Evolutionary conservation across 1,140 invertebrate genomes (phyloP), one percentile per base, ranked within the genome.

Genomic region (Heliothis subflexa): DNA sequence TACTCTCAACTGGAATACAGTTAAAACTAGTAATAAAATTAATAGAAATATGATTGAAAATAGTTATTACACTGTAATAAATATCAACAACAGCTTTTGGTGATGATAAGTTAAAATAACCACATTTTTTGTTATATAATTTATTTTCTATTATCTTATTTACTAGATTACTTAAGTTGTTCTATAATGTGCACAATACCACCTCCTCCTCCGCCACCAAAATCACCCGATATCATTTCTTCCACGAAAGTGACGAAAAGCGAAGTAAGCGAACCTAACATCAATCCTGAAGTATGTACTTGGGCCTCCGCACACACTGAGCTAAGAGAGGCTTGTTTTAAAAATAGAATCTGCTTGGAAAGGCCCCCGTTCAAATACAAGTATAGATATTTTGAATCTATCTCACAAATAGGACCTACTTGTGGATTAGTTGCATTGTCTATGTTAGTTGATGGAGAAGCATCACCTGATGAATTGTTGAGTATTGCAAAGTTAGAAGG

Each of bases 341-440:
- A 92, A 64, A 89, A 90, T 78, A 86, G 87, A 11, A 88, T 96
- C 11, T 95, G 94, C 68, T 72, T 91, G 18, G 55, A 91, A 25
- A 79, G 86, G 78, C 72, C 85, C n/a, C 95, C 94, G n/a, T 92
- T 86, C 76, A 83, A 82, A 25, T 94, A 87, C 81, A 86, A 85
- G 76, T 92, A 93, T 71, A 91, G 84, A 66, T 76, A 89, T 74
- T 92, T 94, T 78, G 83, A 92, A 28, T 89, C 93, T 14, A 91
- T 94, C 78, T 66, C 92, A 25, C 94, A 95, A 91, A 85, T 91
- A 47, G 96, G 96, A 7, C 96, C 96, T 9, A 98, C 97, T 84
- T 98, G 98, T 93, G 98, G 98, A 11, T 90, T 98, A 66, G 97
- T 97, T 21, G 97, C 97, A 5, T 88, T 98, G 12, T 96, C 96